These are phyloP conservation scores for Machaerirhynchus nigripectus DNA, from an alignment of 2,113 vertebrate genomes.

Conservation along the genomic window DNA sequence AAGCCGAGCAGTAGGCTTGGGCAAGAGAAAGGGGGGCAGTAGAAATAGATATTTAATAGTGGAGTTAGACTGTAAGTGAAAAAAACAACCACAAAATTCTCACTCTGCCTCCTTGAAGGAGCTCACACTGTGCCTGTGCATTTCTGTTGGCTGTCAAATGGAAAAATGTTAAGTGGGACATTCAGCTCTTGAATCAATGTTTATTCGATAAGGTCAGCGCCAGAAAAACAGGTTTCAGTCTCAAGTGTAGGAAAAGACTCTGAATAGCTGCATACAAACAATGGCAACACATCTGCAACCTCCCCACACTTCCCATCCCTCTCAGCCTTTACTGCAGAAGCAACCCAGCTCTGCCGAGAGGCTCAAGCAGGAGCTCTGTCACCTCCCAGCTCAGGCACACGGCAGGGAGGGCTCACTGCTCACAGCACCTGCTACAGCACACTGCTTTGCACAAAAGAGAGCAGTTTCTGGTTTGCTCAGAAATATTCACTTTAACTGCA, in stretches of 20 bases:
- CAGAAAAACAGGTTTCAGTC: not conserved
- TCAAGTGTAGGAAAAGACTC: not conserved
- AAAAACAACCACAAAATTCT: not conserved
- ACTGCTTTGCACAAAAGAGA: not conserved
- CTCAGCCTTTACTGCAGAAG: not conserved
- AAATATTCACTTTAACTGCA: not conserved
- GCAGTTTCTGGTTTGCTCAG: not conserved
- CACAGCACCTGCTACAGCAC: not conserved
- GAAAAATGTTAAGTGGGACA: not conserved
- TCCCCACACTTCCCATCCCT: not conserved
- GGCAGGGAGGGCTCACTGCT: not conserved
- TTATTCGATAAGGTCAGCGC: not conserved
- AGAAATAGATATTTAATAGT: not conserved
- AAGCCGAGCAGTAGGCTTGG: not conserved
- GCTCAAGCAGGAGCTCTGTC: fast-evolving
- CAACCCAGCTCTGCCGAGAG: not conserved
- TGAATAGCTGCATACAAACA: not conserved
- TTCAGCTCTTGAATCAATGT: not conserved
- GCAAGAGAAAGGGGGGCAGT: not conserved
- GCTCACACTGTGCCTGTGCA: not conserved
- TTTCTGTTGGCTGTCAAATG: not conserved
- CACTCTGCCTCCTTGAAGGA: not conserved
- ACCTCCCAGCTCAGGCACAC: not conserved
- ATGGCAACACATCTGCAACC: not conserved
- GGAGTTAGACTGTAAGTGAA: not conserved